phyloP scores from a whole-genome alignment of 1,140 invertebrate genomes.

The Hyphantria cunea region DNA sequence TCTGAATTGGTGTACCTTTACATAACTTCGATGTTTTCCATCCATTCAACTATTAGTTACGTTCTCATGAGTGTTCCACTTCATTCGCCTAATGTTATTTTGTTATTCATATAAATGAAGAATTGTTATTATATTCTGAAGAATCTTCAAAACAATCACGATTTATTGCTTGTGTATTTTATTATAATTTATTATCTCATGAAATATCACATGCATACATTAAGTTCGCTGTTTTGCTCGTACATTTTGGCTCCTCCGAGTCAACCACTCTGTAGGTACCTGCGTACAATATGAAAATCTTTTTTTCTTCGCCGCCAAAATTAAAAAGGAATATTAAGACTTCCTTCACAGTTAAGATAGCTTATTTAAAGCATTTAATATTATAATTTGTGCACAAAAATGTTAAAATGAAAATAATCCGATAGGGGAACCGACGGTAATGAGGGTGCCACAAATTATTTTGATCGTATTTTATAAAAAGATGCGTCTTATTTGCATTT shows the following conservation, averaged over 20 bases:
- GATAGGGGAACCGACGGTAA: conserved; percentile 27
- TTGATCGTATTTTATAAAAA: conserved; percentile 32
- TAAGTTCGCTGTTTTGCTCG: conserved; percentile 2
- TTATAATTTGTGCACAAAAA: conserved; percentile 33
- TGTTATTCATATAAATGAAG: conserved; percentile 9
- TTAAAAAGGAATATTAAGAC: conserved; percentile 27
- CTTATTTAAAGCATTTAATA: conserved; percentile 36
- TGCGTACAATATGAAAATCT: not conserved
- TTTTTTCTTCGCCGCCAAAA: conserved; percentile 6
- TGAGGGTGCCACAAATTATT: conserved; percentile 20
- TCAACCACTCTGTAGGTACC: not conserved
- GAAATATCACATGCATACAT: conserved; percentile 4
- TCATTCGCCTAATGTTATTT: conserved; percentile 6
- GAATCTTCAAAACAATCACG: conserved; percentile 18
- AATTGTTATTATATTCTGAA: conserved; percentile 3
- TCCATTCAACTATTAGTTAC: not conserved
- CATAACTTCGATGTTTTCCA: not conserved
- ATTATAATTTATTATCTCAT: conserved; percentile 11
- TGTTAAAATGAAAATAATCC: conserved; percentile 36
- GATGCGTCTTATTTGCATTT: conserved; percentile 41
- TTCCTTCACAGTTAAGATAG: conserved; percentile 20
- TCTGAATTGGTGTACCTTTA: not conserved
- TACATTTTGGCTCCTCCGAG: too few species aligned
- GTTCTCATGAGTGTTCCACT: conserved; percentile 7
- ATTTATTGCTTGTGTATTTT: conserved; percentile 20